These are phyloP conservation scores for Macrocentrus cingulum DNA, from an alignment of 1,140 invertebrate species.

Conservation along the genomic window DNA sequence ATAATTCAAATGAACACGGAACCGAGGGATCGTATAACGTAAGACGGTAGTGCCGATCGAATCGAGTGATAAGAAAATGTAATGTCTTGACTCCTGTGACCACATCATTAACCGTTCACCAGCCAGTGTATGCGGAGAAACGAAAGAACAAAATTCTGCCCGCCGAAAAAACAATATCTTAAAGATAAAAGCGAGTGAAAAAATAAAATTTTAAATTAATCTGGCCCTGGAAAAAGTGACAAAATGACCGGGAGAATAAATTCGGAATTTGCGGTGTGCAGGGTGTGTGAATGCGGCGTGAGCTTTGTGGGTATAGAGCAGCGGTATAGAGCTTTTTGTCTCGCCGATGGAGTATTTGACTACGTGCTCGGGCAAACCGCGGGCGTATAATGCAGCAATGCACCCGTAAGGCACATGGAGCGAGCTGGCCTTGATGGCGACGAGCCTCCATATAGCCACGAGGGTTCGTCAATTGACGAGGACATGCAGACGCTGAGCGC, in stretches of 20 bases:
- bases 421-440: conserved; percentile 26
- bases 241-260: no score
- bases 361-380: conserved; percentile 42
- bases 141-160: no score
- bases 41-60: conserved; percentile 33
- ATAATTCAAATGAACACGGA: conserved; percentile 34
- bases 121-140: no score
- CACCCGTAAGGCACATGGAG: conserved; percentile 24
- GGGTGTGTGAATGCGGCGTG: conserved; percentile 22
- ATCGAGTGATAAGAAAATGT: conserved; percentile 36
- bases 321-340: conserved; percentile 28
- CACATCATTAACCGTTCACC: conserved; percentile 35
- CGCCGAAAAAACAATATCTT: no score
- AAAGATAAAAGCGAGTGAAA: no score
- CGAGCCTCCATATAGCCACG: conserved; percentile 2
- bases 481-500: neutral
- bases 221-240: no score
- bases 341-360: conserved; percentile 39
- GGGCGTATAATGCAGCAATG: conserved; percentile 40
- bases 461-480: neutral
- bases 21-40: conserved; percentile 27
- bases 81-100: conserved; percentile 38
- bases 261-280: conserved; percentile 14
- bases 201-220: no score
- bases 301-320: conserved; percentile 21